phyloP scores from a whole-genome alignment of 2,797 vertebrate genomes.

The Liasis olivaceus region DNA sequence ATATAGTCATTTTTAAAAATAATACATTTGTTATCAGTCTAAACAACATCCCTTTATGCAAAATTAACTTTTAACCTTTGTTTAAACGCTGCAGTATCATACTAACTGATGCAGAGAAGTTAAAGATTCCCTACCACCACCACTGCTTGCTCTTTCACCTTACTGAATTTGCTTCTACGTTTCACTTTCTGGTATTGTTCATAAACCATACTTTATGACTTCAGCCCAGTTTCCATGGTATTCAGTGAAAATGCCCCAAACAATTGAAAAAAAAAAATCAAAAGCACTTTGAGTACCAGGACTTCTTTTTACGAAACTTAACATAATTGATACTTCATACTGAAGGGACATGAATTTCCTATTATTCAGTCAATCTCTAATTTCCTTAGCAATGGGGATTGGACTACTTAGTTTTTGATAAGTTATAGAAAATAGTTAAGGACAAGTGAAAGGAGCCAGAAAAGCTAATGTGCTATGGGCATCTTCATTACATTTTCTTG shows the following conservation, averaged over 20 bases:
- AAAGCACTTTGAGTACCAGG: background rate
- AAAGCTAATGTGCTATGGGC: background rate
- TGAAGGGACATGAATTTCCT: background rate
- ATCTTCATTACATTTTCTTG: background rate
- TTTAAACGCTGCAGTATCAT: background rate
- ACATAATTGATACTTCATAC: background rate
- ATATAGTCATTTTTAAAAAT: background rate
- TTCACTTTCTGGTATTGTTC: constrained; percentile 2
- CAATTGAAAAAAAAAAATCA: background rate
- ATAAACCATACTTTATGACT: background rate
- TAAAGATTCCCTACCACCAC: background rate
- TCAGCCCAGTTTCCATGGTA: constrained; percentile 15
- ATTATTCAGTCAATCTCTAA: background rate
- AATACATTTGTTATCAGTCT: background rate
- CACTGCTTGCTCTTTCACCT: background rate
- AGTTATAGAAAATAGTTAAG: background rate
- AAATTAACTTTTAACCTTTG: background rate
- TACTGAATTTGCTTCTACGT: background rate
- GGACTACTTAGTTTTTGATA: background rate
- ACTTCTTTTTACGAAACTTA: constrained; percentile 18
- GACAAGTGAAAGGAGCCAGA: background rate
- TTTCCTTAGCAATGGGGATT: constrained; percentile 23
- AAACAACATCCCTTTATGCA: background rate
- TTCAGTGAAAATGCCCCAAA: constrained; percentile 12
- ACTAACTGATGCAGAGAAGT: background rate